Evolutionary conservation across 2,113 vertebrate species (phyloP).

Genomic region (Nannospalax galili): DNA sequence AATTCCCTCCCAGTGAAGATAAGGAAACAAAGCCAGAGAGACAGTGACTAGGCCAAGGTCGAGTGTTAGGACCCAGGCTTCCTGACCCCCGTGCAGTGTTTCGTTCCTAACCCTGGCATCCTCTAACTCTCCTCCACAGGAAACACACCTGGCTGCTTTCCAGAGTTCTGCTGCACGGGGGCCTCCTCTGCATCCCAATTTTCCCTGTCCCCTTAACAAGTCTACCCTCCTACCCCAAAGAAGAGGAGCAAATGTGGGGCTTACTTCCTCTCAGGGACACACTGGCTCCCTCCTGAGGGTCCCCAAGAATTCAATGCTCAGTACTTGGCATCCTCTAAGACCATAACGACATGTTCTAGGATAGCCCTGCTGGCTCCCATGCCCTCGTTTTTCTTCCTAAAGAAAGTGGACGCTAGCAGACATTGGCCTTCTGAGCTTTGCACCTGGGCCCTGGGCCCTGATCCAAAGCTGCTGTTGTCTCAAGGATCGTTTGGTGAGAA

Average conservation of each 20-base stretch:
- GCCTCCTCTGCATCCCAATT: neutral
- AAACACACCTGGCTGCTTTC: slow-evolving; percentile 4
- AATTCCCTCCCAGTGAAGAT: neutral
- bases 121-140: slow-evolving; percentile 4
- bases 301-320: neutral
- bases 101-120: neutral
- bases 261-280: neutral
- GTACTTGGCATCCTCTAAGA: neutral
- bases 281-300: neutral
- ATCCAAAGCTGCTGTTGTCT: slow-evolving; percentile 78
- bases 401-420: slow-evolving; percentile 44
- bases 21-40: slow-evolving; percentile 4
- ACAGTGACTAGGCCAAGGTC: neutral
- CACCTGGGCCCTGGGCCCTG: slow-evolving; percentile 72
- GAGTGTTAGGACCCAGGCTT: neutral
- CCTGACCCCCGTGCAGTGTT: neutral
- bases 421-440: slow-evolving; percentile 64
- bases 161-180: neutral
- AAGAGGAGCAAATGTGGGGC: neutral
- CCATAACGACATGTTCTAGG: neutral
- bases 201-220: neutral
- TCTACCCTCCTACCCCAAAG: neutral
- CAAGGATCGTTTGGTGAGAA: slow-evolving; percentile 73
- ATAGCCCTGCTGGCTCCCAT: neutral
- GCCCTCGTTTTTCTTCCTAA: slow-evolving; percentile 32